Evolutionary conservation across 2,113 vertebrate species (phyloP), one percentile per base, ranked within the genome.

Genomic region (Mixornis gularis): DNA sequence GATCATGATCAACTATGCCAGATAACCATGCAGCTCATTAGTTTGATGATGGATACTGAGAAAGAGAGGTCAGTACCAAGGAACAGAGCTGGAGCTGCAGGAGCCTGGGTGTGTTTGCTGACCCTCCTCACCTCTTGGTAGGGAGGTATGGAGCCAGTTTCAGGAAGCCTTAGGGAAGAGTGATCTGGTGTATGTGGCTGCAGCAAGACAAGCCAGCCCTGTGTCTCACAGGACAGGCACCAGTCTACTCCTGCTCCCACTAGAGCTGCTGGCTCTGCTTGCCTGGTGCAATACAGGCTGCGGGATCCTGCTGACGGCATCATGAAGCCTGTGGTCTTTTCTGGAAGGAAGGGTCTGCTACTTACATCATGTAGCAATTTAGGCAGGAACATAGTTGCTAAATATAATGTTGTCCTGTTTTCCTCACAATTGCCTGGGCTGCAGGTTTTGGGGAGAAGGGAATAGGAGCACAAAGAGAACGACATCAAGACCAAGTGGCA

Each of bases 1-100:
- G 49, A 29, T 92, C 15, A 2, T 44, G 44, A 43, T 81, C 24
- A 78, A 0, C 17, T 40, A 0, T 44, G 10, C 79, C 26, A 0
- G 0, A 12, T 72, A 48, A 65, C 22, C 38, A 5, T 21, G 5
- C 11, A 86, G 46, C 22, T 30, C 11, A 3, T 78, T 46, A n/a
- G 52, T 68, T 77, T 1, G 0, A 5, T 65, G 51, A 27, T 0
- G 3, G 63, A 29, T 63, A n/a, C 40, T 41, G 56, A 49, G 72
- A 68, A 88, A 73, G 20, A 13, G 34, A 29, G 5, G 25, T 66
- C 34, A 15, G 24, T 73, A 34, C 44, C 12, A 43, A 53, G 5
- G 4, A 29, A 13, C 8, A 38, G 46, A 92, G 36, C 48, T 84
- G 71, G 48, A 89, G 43, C 53, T 76, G 66, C 64, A 72, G 36